phyloP scores from a whole-genome alignment of 1,140 invertebrate species.

The Idris sp. region DNA sequence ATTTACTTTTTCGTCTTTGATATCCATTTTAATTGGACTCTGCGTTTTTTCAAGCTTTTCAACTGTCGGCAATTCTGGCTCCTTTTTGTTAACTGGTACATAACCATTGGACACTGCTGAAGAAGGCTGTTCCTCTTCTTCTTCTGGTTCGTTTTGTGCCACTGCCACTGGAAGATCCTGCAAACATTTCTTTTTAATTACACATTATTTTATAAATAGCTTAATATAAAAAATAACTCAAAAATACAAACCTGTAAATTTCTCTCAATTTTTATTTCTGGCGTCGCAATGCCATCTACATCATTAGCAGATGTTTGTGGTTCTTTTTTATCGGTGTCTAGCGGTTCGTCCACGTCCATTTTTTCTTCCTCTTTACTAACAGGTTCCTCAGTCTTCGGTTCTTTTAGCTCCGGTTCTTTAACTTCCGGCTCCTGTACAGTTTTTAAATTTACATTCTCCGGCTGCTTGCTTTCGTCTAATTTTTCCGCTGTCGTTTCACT shows the following conservation, averaged over 20 bases:
- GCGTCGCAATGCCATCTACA: neutral
- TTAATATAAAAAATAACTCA: no score
- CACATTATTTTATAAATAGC: no score
- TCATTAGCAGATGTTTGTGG: constrained; percentile 3
- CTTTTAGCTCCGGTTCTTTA: constrained; percentile 12
- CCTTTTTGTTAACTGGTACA: constrained; percentile 59
- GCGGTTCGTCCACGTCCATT: constrained; percentile 19
- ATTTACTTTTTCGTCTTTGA: constrained; percentile 60
- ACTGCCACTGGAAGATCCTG: neutral
- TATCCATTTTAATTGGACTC: constrained; percentile 59
- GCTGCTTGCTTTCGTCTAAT: constrained; percentile 12
- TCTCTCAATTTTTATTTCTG: neutral
- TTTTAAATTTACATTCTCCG: constrained; percentile 8
- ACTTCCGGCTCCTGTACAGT: constrained; percentile 7
- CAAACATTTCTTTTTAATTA: no score
- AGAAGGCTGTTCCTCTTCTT: constrained; percentile 39
- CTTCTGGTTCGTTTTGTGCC: constrained; percentile 11
- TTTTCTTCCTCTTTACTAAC: constrained; percentile 2
- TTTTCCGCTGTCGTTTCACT: no score
- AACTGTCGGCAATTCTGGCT: constrained; percentile 47
- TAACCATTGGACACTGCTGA: constrained; percentile 63
- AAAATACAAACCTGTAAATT: neutral
- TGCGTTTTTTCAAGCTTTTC: constrained; percentile 47
- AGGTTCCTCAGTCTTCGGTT: constrained; percentile 1
- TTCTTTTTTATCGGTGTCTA: neutral